Base-by-base conservation (phyloP, 2,888 invertebrate species). In the Oscheius sp. region DNA sequence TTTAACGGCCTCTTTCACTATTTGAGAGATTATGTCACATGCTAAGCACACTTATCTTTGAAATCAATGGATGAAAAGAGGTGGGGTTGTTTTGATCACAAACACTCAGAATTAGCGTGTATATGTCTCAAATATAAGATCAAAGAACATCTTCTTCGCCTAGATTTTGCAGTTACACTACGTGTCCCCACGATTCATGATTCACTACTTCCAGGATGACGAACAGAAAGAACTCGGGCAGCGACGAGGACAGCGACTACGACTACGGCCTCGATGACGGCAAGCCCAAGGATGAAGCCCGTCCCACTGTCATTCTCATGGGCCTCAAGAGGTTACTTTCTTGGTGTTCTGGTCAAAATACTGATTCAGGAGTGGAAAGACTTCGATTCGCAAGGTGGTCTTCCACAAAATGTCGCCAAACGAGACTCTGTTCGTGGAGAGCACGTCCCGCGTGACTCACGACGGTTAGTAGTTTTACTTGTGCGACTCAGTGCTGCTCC, bases 361-460 rank as follows among this genome's bases (percentile, higher is more conserved):
- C 50, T 7, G 47, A 81, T 84, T 71, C 75, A 86, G 98, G 90
- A 97, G 97, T 88, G 99, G 99, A 63, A 99, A 99, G 90, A 97
- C 98, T 70, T 99, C 98, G 0, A 99, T 99, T 89, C 96, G 97
- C 90, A 98, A 99, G 92, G 99, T 99, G 3, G 99, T 99, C n/a
- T 99, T 99, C 90, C 98, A 99, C 90, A 99, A 99, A 92, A 99
- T 99, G 96, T 96, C 98, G 1, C 99, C 99, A 1, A 99, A 98
- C 91, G 99, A 99, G 91, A 99, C 99, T 0, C 91, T 99, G 72
- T 99, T 99, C 90, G 91, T 99, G 80, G 99, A 99, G 90, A 96
- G 96, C 81, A 99, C 98, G 66, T 96, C 96, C 90, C 96, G 98
- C 92, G 96, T 99, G 84, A 95, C 96, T 2, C 97, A 96, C 91